These are phyloP conservation scores for Slavum lentiscoides DNA, from an alignment of 2,888 invertebrate species.

Conservation along the genomic window DNA sequence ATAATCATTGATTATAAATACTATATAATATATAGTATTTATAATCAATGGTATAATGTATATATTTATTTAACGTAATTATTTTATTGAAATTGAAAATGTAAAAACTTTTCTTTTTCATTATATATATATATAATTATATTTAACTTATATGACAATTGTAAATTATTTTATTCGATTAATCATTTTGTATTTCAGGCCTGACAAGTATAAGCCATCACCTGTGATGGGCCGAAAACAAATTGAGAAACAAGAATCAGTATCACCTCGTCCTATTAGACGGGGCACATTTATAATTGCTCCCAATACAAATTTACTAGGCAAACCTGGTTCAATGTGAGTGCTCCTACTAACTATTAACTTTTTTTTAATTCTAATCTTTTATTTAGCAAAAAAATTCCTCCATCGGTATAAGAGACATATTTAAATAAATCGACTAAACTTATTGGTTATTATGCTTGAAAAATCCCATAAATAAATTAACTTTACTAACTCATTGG, in stretches of 20 bases:
- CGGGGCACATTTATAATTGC: slow-evolving; percentile 56
- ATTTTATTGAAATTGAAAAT: not conserved
- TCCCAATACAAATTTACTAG: slow-evolving; percentile 56
- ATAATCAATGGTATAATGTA: too few species aligned
- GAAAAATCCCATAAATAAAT: slow-evolving; percentile 32
- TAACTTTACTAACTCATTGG: slow-evolving; percentile 50
- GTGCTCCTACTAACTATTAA: slow-evolving; percentile 55
- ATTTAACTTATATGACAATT: too few species aligned
- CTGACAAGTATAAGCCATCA: slow-evolving; percentile 57
- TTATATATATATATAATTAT: too few species aligned
- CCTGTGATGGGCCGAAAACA: slow-evolving; percentile 58
- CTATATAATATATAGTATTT: too few species aligned
- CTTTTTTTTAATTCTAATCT: slow-evolving; percentile 28
- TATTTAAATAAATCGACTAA: slow-evolving; percentile 20
- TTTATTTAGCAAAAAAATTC: not conserved
- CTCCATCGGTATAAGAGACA: not conserved
- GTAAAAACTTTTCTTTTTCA: not conserved
- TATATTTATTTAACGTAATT: not conserved
- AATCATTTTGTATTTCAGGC: slow-evolving; percentile 50
- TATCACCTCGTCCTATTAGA: slow-evolving; percentile 57
- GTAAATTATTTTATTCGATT: too few species aligned
- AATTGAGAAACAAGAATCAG: slow-evolving; percentile 58
- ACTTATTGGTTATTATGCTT: slow-evolving; percentile 29
- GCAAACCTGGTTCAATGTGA: slow-evolving; percentile 58
- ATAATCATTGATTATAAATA: too few species aligned